A percentile compares a stretch with the other conserved stretches of the same genome.
These are phyloP conservation scores for Patella vulgata DNA, from an alignment of 1,140 invertebrate species.

Conservation along the genomic window DNA sequence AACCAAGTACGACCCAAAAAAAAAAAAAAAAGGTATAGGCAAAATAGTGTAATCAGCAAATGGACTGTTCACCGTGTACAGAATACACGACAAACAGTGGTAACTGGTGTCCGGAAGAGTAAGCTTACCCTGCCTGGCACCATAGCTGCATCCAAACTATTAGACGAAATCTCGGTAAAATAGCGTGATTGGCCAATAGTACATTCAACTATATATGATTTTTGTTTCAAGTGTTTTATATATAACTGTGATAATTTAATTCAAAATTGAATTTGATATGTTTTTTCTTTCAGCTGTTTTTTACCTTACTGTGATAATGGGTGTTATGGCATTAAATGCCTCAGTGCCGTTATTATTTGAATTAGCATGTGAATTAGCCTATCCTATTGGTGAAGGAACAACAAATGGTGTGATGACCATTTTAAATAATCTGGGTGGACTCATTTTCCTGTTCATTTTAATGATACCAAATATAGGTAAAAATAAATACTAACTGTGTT, in stretches of 20 bases:
- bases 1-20: too few species aligned
- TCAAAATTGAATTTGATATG: too few species aligned
- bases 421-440: conserved; percentile 64
- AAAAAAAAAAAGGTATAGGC: too few species aligned
- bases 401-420: conserved; percentile 69
- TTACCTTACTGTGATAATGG: conserved; percentile 20
- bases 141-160: too few species aligned
- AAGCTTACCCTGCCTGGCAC: too few species aligned
- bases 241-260: not conserved
- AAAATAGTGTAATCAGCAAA: too few species aligned
- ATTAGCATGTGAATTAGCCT: conserved; percentile 69
- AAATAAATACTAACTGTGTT: conserved; percentile 2
- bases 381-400: conserved; percentile 69
- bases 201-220: not conserved
- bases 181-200: too few species aligned
- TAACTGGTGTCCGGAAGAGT: too few species aligned
- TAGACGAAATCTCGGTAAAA: too few species aligned
- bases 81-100: too few species aligned
- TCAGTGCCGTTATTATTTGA: conserved; percentile 69
- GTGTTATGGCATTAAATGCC: conserved; percentile 52
- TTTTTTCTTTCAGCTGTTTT: conserved; percentile 20
- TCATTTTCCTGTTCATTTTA: conserved; percentile 65
- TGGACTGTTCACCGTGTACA: too few species aligned
- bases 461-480: conserved; percentile 60
- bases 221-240: not conserved